Base-by-base conservation (phyloP, 2,888 invertebrate genomes). In the Catocala sponsa region DNA sequence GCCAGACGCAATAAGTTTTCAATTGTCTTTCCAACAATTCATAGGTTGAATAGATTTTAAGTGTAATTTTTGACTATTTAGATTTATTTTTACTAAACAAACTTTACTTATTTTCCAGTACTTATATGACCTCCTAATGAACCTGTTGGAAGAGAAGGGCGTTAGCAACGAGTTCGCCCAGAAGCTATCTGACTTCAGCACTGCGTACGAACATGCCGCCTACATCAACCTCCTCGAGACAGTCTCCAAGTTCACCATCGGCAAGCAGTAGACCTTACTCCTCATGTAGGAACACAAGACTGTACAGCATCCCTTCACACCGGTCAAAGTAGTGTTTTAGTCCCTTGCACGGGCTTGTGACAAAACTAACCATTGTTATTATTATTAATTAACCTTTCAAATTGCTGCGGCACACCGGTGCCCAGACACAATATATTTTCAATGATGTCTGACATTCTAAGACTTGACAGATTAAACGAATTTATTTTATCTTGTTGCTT, bases 91-190 rank as follows among this genome's bases (percentile, higher is more conserved):
- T 5, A 48, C 25, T 48, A 11, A 32, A 11, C 10, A 43, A 47
- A n/a, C 41, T 11, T 47, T 56, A 47, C 42, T 51, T 66, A 65
- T 67, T 82, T 95, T 96, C 12, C 95, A 98, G 98, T 98, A 98
- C 84, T 94, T 99, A 57, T 99, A 99, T 85, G 99, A 99, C 88
- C 95, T 99, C 52, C 94, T 99, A 73, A 97, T 99, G 97, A 99
- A 99, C 85, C 95, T 98, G 75, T 95, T 99, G 62, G 99, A 99
- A 89, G 99, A 99, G 87, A 98, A 99, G 79, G 99, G 99, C 42
- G 95, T 99, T 66, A 97, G 97, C 83, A 98, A 98, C 82, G 98
- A 98, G 70, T 99, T 99, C 91, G 98, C 97, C 0, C 97, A 98
- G 79, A 98, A 98, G 85, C 86, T 99, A 15, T 96, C 98, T 0